Base-by-base conservation (phyloP, 2,113 vertebrate species). In the Scomber japonicus region DNA sequence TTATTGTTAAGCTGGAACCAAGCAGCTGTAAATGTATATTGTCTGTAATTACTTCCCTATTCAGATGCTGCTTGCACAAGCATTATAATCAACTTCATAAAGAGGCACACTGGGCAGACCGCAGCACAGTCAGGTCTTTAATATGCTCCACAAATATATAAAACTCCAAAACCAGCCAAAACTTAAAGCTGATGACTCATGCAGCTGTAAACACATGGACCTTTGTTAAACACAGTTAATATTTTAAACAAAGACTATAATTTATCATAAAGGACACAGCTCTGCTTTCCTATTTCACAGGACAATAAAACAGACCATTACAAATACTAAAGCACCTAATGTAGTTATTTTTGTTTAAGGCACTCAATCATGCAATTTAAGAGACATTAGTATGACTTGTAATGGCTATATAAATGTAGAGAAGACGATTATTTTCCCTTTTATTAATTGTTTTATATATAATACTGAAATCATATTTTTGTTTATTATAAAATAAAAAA, bases 31-130 rank as follows among this genome's bases (percentile, higher is more conserved):
- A 45, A 3, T 50, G 4, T 60, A 19, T n/a, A 65, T n/a, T 69
- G 48, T 70, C 12, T 13, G 50, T 53, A 55, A 74, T 62, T 75
- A 71, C 67, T 44, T 61, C 24, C 49, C 17, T 15, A 24, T 35
- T 79, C 54, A 46, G 27, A 65, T 54, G 63, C 62, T 84, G 84
- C 40, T 79, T 85, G 54, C 50, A 49, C 40, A 27, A 30, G 30
- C 51, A n/a, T 75, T 81, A 54, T 62, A 78, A 80, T 79, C 48
- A 73, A 50, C 78, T 62, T 75, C 48, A 65, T 72, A 70, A 54
- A 53, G 24, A 78, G 27, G 40, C 31, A 19, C 46, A 54, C 30
- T 66, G 59, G 51, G 50, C 48, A 17, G 48, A 46, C 63, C 30
- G 45, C 16, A 57, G 69, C 24, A 72, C 82, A 69, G 64, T 49